Evolutionary conservation across 2,113 vertebrate species (phyloP).

Genomic region (Heterochromis multidens): DNA sequence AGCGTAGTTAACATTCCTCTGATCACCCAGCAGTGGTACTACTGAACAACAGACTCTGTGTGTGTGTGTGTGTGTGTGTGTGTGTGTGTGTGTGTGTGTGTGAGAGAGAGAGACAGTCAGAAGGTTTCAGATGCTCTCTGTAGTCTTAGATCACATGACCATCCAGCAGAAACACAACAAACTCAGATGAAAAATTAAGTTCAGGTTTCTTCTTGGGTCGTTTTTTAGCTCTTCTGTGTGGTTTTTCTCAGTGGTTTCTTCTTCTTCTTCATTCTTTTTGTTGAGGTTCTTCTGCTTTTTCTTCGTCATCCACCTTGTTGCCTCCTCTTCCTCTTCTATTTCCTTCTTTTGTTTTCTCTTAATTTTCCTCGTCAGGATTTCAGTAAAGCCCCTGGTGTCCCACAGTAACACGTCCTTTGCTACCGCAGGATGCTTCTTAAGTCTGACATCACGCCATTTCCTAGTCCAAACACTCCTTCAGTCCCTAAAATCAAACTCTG

Average conservation of each 20-base stretch:
- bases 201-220: background rate
- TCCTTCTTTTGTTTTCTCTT: too few relatives aligned
- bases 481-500: background rate
- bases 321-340: background rate
- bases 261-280: background rate
- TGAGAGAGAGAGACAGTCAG: background rate
- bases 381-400: too few relatives aligned
- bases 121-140: background rate
- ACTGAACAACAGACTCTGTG: constrained; percentile 38
- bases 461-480: background rate
- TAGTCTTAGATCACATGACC: background rate
- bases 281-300: background rate
- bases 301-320: background rate
- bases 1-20: constrained; percentile 44
- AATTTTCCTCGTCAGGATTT: background rate
- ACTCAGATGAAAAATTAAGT: background rate
- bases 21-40: background rate
- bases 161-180: background rate
- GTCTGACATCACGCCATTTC: background rate
- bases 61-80: constrained; percentile 23
- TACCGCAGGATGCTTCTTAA: background rate
- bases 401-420: background rate
- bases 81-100: constrained; percentile 13
- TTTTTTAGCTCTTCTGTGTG: background rate
- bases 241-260: background rate